phyloP scores from a whole-genome alignment of 2,797 vertebrate species.

The Hoplostethus atlanticus region DNA sequence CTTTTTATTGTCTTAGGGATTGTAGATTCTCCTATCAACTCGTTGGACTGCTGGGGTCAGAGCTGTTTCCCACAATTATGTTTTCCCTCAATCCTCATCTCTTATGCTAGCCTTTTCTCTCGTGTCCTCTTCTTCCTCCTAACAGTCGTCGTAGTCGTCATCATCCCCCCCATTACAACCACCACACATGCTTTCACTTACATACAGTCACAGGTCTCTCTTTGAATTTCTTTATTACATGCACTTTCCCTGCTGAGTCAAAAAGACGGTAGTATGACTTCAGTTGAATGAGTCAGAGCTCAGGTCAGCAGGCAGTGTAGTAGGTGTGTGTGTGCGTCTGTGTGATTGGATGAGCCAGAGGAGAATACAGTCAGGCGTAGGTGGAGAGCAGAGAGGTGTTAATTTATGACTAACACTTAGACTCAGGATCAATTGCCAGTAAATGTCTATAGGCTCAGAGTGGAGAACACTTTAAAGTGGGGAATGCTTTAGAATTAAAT shows the following conservation, averaged over 20 bases:
- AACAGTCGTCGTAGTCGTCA: slow-evolving; percentile 5
- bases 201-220: slow-evolving; percentile 26
- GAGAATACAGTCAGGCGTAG: slow-evolving; percentile 61
- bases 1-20: slow-evolving; percentile 22
- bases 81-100: not conserved
- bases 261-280: slow-evolving; percentile 48
- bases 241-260: slow-evolving; percentile 58
- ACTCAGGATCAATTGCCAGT: slow-evolving; percentile 80
- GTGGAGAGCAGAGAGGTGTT: slow-evolving; percentile 65
- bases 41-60: not conserved
- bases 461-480: slow-evolving; percentile 61
- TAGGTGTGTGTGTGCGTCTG: slow-evolving; percentile 11
- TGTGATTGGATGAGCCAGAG: slow-evolving; percentile 66
- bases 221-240: slow-evolving; percentile 50
- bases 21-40: slow-evolving; percentile 14
- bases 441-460: slow-evolving; percentile 73
- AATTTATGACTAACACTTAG: slow-evolving; percentile 86
- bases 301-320: slow-evolving; percentile 24
- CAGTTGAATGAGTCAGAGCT: slow-evolving; percentile 58
- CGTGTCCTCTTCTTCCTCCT: not conserved
- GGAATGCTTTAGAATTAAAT: slow-evolving; percentile 53
- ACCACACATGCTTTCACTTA: slow-evolving; percentile 44
- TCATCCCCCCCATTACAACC: slow-evolving; percentile 20
- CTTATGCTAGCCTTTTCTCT: not conserved
- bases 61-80: not conserved